Conservation (phyloP, 2,888 invertebrate genomes). For the Omphaloscelis lunosa region DNA sequence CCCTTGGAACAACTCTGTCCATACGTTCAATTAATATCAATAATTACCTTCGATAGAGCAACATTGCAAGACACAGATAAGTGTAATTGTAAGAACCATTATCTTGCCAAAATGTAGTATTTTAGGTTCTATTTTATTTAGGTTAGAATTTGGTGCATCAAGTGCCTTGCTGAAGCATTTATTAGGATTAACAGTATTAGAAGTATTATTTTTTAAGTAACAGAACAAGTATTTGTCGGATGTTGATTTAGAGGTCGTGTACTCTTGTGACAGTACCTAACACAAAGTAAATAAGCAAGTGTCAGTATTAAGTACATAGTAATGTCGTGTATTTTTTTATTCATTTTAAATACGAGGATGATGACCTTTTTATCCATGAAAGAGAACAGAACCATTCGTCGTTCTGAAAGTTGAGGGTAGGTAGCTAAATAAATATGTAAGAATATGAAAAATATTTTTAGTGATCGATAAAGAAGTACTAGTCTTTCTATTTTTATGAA, state of each 20-base stretch:
- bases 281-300: not conserved
- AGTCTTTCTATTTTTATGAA: conserved; percentile 64
- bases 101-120: conserved; percentile 66
- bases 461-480: conserved; percentile 53
- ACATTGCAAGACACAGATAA: conserved; percentile 6
- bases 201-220: conserved; percentile 25
- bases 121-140: conserved; percentile 28
- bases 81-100: conserved; percentile 43
- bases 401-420: conserved; percentile 8
- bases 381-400: not conserved
- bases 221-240: not conserved
- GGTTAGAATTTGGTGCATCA: conserved; percentile 40
- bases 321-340: too few relatives aligned
- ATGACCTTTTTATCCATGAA: not conserved
- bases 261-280: conserved; percentile 3
- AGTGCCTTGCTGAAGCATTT: conserved; percentile 64
- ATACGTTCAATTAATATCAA: conserved; percentile 10
- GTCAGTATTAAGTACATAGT: not conserved
- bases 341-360: not conserved
- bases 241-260: not conserved
- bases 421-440: conserved; percentile 7
- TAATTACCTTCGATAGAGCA: conserved; percentile 1
- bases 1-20: conserved; percentile 7
- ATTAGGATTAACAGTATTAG: conserved; percentile 65
- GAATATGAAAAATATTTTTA: conserved; percentile 25